Evolutionary conservation across 2,797 vertebrate species (phyloP).

Genomic region (Pitangus sulphuratus): DNA sequence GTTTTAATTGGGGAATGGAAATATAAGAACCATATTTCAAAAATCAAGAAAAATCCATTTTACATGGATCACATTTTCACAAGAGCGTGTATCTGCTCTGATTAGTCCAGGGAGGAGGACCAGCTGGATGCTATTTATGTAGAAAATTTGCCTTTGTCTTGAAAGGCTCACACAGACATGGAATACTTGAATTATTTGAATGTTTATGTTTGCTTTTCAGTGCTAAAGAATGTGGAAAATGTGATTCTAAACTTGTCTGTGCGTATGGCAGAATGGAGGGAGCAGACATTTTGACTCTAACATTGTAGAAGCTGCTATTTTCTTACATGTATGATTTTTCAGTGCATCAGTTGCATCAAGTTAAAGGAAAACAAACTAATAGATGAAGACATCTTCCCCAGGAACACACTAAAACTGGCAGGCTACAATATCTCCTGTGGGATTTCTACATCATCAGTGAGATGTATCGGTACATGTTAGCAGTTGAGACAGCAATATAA

Average conservation of each 20-base stretch:
- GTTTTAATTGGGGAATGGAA: background rate
- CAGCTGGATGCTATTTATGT: background rate
- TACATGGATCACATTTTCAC: background rate
- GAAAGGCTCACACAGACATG: background rate
- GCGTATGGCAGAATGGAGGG: background rate
- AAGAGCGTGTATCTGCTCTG: background rate
- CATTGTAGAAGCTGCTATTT: background rate
- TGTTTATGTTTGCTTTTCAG: background rate
- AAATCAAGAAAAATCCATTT: slow-evolving; percentile 16
- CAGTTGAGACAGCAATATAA: background rate
- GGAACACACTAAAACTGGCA: background rate
- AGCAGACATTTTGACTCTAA: background rate
- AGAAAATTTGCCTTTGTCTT: slow-evolving; percentile 25
- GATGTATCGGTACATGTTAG: background rate
- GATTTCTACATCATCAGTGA: background rate
- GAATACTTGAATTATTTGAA: slow-evolving; percentile 21
- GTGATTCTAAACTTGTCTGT: background rate
- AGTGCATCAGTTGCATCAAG: background rate
- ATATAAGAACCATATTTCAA: background rate
- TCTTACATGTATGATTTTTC: background rate
- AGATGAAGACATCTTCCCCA: background rate
- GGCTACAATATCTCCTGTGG: background rate
- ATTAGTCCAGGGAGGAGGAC: slow-evolving; percentile 4
- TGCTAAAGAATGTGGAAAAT: background rate
- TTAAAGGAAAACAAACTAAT: background rate